Conservation (phyloP, 2,888 invertebrate genomes). For the Apamea epomidion region DNA sequence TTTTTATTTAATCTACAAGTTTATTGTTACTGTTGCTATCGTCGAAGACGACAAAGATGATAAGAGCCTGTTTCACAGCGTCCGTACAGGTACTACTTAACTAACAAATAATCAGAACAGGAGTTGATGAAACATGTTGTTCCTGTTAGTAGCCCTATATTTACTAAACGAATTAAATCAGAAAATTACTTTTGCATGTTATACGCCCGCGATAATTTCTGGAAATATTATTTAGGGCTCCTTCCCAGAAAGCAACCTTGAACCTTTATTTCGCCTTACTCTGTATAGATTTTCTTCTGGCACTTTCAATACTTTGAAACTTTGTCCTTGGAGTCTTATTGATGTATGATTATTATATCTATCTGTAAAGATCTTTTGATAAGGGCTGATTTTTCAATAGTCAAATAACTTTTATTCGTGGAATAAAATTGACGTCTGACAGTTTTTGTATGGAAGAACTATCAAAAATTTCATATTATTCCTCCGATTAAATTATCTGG, state of each 20-base stretch:
- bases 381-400: too few species aligned
- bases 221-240: neutral
- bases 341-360: neutral
- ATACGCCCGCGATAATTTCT: neutral
- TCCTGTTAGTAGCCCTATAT: neutral
- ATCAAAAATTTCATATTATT: too few species aligned
- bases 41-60: too few species aligned
- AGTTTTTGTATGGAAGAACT: too few species aligned
- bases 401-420: too few species aligned
- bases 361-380: neutral
- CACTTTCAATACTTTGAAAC: neutral
- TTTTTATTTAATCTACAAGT: too few species aligned
- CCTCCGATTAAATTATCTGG: too few species aligned
- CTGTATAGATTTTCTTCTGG: neutral
- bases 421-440: too few species aligned
- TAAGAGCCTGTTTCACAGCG: neutral
- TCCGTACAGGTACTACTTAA: neutral
- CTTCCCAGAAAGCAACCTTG: neutral
- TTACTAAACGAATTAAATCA: neutral
- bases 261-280: neutral
- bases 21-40: too few species aligned
- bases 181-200: neutral
- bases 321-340: neutral
- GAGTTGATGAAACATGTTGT: neutral
- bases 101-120: neutral